phyloP scores from a whole-genome alignment of 2,888 invertebrate genomes.

The Polylopha cassiicola region DNA sequence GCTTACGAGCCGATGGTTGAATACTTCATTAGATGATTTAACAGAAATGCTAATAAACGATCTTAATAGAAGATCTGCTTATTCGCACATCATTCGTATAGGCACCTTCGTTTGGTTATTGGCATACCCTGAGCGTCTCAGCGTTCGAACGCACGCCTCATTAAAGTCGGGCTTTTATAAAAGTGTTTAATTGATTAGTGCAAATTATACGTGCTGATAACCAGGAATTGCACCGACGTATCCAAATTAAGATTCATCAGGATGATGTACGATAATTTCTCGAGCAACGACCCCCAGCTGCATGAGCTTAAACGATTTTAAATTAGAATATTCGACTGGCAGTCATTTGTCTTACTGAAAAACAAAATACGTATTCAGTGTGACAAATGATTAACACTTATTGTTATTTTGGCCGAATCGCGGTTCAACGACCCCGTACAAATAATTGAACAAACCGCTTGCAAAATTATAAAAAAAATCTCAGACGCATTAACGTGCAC shows the following conservation, averaged over 20 bases:
- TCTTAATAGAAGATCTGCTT: slow-evolving; percentile 44
- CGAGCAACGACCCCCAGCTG: slow-evolving; percentile 57
- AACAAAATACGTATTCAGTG: slow-evolving; percentile 38
- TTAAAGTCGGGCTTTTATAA: slow-evolving; percentile 3
- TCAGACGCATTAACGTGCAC: no score
- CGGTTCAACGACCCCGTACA: slow-evolving; percentile 31
- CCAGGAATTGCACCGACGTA: slow-evolving; percentile 9
- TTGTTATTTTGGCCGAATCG: slow-evolving; percentile 30
- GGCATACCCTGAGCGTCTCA: no score
- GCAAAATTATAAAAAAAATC: no score
- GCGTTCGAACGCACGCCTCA: no score
- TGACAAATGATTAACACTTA: slow-evolving; percentile 41
- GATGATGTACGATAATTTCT: slow-evolving; percentile 38
- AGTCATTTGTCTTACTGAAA: slow-evolving; percentile 45
- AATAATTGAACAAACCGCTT: slow-evolving; percentile 12
- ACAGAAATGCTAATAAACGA: slow-evolving; percentile 53
- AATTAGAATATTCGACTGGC: slow-evolving; percentile 61
- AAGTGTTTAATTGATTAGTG: slow-evolving; percentile 17
- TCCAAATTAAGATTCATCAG: slow-evolving; percentile 19
- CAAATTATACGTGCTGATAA: slow-evolving; percentile 13
- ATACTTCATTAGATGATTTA: slow-evolving; percentile 73
- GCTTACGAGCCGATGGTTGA: slow-evolving; percentile 43
- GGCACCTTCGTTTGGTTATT: no score
- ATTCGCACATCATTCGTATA: slow-evolving; percentile 39
- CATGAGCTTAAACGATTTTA: slow-evolving; percentile 52